phyloP scores from a whole-genome alignment of 2,797 vertebrate species.

The Propithecus deckenii region DNA sequence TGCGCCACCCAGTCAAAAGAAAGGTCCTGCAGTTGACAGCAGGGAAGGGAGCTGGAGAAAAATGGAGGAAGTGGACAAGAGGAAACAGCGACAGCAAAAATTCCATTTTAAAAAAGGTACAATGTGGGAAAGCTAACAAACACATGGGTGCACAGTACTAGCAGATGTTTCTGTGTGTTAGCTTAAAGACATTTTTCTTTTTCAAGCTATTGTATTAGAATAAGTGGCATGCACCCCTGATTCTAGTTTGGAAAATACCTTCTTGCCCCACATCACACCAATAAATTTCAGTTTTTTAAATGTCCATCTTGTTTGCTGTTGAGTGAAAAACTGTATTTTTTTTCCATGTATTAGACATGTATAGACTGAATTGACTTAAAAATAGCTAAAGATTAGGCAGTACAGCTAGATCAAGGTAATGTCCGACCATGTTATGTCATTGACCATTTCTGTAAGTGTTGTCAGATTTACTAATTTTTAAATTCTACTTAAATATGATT shows the following conservation, averaged over 20 bases:
- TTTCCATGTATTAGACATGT: conserved; percentile 20
- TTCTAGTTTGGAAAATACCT: conserved; percentile 60
- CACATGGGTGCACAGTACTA: conserved; percentile 76
- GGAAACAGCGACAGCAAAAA: conserved; percentile 77
- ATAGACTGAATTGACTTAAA: conserved; percentile 59
- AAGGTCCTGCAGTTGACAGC: conserved; percentile 77
- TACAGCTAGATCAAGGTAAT: conserved; percentile 14
- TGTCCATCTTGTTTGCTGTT: conserved; percentile 71
- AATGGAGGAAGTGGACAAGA: conserved; percentile 83
- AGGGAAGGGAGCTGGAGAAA: conserved; percentile 83
- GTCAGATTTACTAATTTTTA: conserved; percentile 64
- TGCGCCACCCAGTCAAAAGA: conserved; percentile 71
- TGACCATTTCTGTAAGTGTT: conserved; percentile 43
- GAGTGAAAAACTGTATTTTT: conserved; percentile 59
- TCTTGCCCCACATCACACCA: conserved; percentile 70
- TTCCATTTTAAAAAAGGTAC: conserved; percentile 75
- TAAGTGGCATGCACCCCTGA: conserved; percentile 80
- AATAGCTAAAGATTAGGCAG: conserved; percentile 1
- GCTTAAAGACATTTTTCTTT: conserved; percentile 69
- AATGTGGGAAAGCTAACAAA: conserved; percentile 78
- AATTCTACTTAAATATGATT: conserved; percentile 46
- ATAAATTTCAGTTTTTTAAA: conserved; percentile 63
- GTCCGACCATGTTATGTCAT: not conserved
- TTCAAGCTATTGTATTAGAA: conserved; percentile 61
- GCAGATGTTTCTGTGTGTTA: conserved; percentile 69